Evolutionary conservation across 2,797 vertebrate genomes (phyloP), one percentile per base, ranked within the genome.

Genomic region (Pempheris klunzingeri): DNA sequence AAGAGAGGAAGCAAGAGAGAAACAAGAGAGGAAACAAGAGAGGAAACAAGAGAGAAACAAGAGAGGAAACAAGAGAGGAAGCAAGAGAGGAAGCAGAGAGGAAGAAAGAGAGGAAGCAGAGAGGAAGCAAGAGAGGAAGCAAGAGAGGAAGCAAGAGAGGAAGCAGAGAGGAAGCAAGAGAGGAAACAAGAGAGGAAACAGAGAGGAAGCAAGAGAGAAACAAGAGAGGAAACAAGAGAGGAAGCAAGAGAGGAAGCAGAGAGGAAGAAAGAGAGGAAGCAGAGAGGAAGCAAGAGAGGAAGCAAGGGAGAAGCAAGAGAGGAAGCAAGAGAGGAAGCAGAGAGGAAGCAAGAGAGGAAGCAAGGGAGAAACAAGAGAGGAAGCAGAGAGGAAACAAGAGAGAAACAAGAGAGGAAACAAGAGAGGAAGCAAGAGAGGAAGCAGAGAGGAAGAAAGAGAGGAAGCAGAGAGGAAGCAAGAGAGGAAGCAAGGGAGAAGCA

Each of bases 401-500:
- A 65, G 3, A 49, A 10, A 62, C 11, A 7, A 69, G 44, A 52
- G 38, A 75, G 58, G 65, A 69, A 57, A 62, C 14, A 26, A 7
- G 5, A 41, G 44, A n/a, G 10, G 22, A 50, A 5, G 2, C n/a
- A n/a, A 28, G 17, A 14, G 26, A 65, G 3, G 36, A 10, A 62
- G 5, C 4, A 62, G 5, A 24, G n/a, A n/a, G n/a, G n/a, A n/a
- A n/a, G n/a, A n/a, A n/a, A n/a, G n/a, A n/a, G n/a, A n/a, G n/a
- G n/a, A n/a, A n/a, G 74, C 70, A 69, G 44, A 52, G 38, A 75
- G 58, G 65, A 69, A 57, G 64, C 14, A 26, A 7, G 5, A 41
- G 44, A n/a, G 10, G 22, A 50, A 5, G 2, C n/a, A n/a, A 28
- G 17, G 8, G 26, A 65, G 3, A 49, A 10, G 47, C 11, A 7